Evolutionary conservation across 2,797 vertebrate species (phyloP), one percentile per base, ranked within the genome.

Genomic region (Mormyrus proboscirostris): DNA sequence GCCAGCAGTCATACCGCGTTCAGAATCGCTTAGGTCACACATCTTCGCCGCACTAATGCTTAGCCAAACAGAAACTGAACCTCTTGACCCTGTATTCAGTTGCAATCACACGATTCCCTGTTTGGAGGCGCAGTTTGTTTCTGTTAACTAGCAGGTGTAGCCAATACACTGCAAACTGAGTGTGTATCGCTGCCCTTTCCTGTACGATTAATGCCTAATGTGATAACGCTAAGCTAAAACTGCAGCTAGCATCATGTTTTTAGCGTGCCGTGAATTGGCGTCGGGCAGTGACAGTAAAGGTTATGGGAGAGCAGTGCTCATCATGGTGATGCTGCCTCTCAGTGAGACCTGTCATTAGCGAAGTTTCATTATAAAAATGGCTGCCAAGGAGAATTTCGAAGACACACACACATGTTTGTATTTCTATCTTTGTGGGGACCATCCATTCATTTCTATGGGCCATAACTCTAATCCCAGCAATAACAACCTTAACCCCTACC

Each of bases 301-400:
- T 12, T 29, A 25, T 19, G 22, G 6, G 55, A 59, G 55, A n/a
- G 55, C 55, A 59, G 19, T n/a, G 55, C 55, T 59, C 55, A n/a
- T 59, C 55, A 59, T 0, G n/a, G 44, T 12, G 83, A 95, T 95
- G 94, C 95, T 94, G 94, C 95, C 47, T 95, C 95, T 97, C 97
- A 97, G 97, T 97, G 95, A 97, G 95, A 97, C 96, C 97, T 97
- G 97, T 97, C 98, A 98, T 98, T 98, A 99, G 97, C 95, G 94
- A 95, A 95, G 96, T 97, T 98, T 98, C 98, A 99, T 98, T 99
- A 99, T 97, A 97, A 96, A 98, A 98, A 98, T 98, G 97, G 97
- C 97, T 97, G 95, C 97, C 94, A 95, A 95, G 96, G 96, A 97
- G 96, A 97, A 98, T 98, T 98, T 97, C 95, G 97, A 97, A 97